Percentiles rank a stretch among this genome's conserved stretches.
These are phyloP conservation scores for Neopelma chrysocephalum DNA, from an alignment of 2,797 vertebrate genomes.

Conservation along the genomic window DNA sequence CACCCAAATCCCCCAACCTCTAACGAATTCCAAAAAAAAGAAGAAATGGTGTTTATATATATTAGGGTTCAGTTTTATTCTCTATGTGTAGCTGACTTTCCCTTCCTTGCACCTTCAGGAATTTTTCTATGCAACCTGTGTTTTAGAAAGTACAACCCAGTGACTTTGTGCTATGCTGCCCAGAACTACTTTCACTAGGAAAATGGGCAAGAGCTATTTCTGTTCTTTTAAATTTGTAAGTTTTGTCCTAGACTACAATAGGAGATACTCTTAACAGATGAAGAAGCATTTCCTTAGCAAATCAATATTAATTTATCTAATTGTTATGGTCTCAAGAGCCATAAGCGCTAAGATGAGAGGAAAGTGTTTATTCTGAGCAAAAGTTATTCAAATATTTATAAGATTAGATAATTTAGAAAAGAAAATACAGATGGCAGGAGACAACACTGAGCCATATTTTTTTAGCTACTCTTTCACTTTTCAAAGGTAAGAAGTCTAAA, in stretches of 20 bases:
- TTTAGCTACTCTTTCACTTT: constrained; percentile 24
- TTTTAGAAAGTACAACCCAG: constrained; percentile 41
- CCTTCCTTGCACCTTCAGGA: not conserved
- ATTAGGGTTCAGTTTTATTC: not conserved
- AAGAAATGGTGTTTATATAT: not conserved
- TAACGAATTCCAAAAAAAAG: not conserved
- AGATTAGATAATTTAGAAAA: constrained; percentile 74
- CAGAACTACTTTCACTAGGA: constrained; percentile 73
- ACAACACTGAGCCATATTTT: not conserved
- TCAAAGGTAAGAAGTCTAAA: constrained; percentile 43
- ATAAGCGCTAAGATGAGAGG: constrained; percentile 68
- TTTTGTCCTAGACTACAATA: constrained; percentile 65
- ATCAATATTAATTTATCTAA: constrained; percentile 80
- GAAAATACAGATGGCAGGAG: constrained; percentile 74
- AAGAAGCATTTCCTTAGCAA: constrained; percentile 76
- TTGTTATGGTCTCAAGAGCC: constrained; percentile 73
- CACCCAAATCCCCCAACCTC: not conserved
- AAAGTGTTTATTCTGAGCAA: constrained; percentile 76
- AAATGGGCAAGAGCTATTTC: constrained; percentile 67
- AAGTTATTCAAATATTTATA: constrained; percentile 81
- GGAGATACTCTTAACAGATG: constrained; percentile 71
- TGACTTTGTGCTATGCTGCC: constrained; percentile 61
- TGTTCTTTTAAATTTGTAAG: constrained; percentile 58
- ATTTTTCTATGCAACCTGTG: constrained; percentile 28
- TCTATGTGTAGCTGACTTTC: not conserved